These are phyloP conservation scores for Chiloscyllium plagiosum DNA, from an alignment of 2,113 vertebrate species.

Conservation along the genomic window DNA sequence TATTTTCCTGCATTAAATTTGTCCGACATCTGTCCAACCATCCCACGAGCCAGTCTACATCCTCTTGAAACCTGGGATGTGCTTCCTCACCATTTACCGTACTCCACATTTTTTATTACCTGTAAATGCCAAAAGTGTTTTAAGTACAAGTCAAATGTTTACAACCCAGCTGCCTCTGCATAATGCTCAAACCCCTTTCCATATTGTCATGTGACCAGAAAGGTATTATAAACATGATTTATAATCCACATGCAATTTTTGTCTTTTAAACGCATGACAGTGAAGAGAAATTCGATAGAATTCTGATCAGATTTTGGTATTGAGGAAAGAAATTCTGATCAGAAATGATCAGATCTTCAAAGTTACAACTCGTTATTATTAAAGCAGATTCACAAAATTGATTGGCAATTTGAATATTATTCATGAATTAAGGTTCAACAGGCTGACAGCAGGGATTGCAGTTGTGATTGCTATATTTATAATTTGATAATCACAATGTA, in stretches of 20 bases:
- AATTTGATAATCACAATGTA: not conserved
- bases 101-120: too few species aligned
- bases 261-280: not conserved
- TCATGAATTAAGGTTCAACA: not conserved
- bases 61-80: too few species aligned
- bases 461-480: not conserved
- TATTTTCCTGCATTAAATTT: too few species aligned
- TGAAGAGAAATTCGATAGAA: not conserved
- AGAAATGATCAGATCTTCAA: not conserved
- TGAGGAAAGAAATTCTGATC: not conserved
- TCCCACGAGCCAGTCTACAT: too few species aligned
- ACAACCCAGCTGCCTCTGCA: not conserved
- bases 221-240: not conserved
- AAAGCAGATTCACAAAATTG: not conserved
- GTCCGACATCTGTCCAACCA: too few species aligned
- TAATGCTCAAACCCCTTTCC: not conserved
- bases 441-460: not conserved
- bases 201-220: not conserved
- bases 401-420: not conserved
- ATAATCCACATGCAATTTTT: not conserved
- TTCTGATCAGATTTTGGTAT: not conserved
- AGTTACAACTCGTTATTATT: not conserved
- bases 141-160: not conserved
- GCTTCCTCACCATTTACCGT: too few species aligned
- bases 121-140: too few species aligned